Conservation (phyloP, 1,140 invertebrate species). For the Pseudomyrmex pallidus region DNA sequence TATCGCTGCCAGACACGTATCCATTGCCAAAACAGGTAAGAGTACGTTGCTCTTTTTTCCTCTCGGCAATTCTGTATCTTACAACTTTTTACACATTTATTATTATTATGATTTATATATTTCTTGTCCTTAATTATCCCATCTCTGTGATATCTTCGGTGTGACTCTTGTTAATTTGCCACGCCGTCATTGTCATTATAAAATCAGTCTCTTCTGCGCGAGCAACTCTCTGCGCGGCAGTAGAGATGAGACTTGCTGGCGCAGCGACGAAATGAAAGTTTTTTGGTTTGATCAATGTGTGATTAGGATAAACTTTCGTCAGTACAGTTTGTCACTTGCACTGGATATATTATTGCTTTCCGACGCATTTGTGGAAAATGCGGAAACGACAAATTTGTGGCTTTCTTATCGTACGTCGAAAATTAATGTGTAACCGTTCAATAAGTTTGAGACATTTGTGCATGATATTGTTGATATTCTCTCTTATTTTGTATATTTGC, state of each 20-base stretch:
- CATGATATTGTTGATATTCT: constrained; percentile 32
- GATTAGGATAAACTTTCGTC: background rate
- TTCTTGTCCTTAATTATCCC: background rate
- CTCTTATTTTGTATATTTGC: constrained; percentile 38
- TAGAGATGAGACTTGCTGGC: constrained; percentile 9
- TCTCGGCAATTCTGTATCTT: constrained; percentile 14
- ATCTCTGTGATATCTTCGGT: constrained; percentile 31
- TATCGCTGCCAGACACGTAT: constrained; percentile 83
- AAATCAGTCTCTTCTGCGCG: constrained; percentile 18
- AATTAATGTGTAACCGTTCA: constrained; percentile 26
- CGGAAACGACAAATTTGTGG: background rate
- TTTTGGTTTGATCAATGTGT: constrained; percentile 32
- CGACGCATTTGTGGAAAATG: background rate
- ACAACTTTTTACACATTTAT: background rate
- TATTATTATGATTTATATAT: no score
- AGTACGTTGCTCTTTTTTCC: background rate
- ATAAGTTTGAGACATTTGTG: constrained; percentile 43
- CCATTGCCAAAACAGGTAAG: constrained; percentile 83
- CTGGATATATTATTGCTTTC: constrained; percentile 19
- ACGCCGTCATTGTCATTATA: constrained; percentile 21
- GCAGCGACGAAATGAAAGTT: constrained; percentile 54
- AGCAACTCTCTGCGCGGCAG: background rate
- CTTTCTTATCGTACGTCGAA: constrained; percentile 20
- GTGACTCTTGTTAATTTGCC: constrained; percentile 46
- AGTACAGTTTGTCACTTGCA: constrained; percentile 12